Evolutionary conservation across 2,888 invertebrate species (phyloP).

Genomic region (Polymixis flavicincta): DNA sequence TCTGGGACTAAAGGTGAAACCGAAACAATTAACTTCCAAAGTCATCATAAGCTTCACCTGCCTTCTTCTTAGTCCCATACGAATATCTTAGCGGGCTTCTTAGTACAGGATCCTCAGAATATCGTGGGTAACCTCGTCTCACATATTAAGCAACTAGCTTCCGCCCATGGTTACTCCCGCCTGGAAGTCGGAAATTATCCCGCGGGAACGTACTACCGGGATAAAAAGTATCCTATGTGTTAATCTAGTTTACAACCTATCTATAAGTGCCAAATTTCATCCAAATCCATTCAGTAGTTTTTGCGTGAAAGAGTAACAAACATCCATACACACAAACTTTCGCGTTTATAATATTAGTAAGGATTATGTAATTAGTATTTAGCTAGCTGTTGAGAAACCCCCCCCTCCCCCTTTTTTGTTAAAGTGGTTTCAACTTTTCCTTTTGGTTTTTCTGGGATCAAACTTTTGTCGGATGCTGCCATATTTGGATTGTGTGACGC

Average conservation of each 20-base stretch:
- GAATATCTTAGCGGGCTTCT: background rate
- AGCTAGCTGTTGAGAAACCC: background rate
- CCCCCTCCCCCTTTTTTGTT: background rate
- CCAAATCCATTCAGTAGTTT: no score
- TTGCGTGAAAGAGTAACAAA: no score
- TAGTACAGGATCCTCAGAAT: background rate
- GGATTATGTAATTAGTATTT: background rate
- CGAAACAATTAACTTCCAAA: background rate
- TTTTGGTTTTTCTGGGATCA: slow-evolving; percentile 10
- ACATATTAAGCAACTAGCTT: background rate
- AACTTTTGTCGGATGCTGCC: background rate
- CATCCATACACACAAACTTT: no score
- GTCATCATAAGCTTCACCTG: background rate
- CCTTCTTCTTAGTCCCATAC: background rate
- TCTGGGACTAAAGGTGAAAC: background rate
- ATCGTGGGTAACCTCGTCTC: background rate
- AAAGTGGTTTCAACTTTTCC: background rate
- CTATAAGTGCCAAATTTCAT: no score
- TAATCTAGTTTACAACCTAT: no score
- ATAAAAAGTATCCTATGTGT: no score
- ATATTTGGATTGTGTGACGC: slow-evolving; percentile 11
- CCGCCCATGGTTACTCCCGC: no score
- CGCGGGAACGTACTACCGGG: no score
- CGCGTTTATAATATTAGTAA: no score
- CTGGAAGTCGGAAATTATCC: no score